Conservation (phyloP, 2,113 vertebrate genomes). For the Myiagra hebetior region DNA sequence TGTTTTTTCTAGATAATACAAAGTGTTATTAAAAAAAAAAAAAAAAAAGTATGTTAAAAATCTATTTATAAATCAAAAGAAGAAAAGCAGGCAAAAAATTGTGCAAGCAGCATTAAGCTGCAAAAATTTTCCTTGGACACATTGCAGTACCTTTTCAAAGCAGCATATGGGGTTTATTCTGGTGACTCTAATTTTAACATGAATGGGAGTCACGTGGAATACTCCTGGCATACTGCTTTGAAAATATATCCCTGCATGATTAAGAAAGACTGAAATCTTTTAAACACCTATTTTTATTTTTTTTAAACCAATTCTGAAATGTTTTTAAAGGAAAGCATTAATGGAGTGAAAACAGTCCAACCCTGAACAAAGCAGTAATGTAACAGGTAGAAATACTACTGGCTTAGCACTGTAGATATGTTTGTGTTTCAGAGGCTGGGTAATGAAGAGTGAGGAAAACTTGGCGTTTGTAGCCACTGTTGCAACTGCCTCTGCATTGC, state of each 20-base stretch:
- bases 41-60: background rate
- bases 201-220: slow-evolving; percentile 63
- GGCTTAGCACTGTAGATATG: background rate
- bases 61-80: background rate
- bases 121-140: slow-evolving; percentile 42
- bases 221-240: slow-evolving; percentile 45
- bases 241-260: slow-evolving; percentile 53
- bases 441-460: background rate
- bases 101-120: slow-evolving; percentile 26
- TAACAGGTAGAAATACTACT: slow-evolving; percentile 14
- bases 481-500: background rate
- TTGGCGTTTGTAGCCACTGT: background rate
- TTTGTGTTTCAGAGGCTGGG: background rate
- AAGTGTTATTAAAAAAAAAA: background rate
- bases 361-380: background rate
- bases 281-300: background rate
- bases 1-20: background rate
- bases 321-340: slow-evolving; percentile 15
- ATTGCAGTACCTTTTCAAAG: slow-evolving; percentile 55
- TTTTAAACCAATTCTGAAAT: background rate
- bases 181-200: slow-evolving; percentile 68
- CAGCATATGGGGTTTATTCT: slow-evolving; percentile 68
- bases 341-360: background rate
- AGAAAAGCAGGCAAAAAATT: slow-evolving; percentile 16
- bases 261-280: slow-evolving; percentile 41